Evolutionary conservation across 2,797 vertebrate genomes (phyloP).

Genomic region (Orientallactaga sibirica): DNA sequence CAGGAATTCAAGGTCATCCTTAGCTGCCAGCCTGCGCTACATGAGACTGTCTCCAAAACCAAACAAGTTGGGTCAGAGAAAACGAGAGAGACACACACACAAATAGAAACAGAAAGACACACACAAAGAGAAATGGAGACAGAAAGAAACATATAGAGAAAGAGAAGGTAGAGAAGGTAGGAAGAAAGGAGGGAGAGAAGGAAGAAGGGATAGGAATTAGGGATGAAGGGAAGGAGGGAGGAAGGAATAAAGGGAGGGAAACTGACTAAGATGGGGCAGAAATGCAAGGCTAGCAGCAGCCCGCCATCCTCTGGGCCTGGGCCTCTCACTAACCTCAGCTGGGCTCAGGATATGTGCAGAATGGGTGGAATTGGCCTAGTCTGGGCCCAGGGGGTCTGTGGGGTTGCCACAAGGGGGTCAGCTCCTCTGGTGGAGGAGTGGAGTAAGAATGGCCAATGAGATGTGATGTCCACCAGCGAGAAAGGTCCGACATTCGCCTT

Average conservation of each 20-base stretch:
- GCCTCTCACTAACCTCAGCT: background rate
- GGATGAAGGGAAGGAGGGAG: background rate
- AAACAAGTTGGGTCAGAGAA: background rate
- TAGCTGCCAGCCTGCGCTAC: background rate
- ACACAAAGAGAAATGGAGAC: background rate
- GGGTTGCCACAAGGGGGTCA: too few species aligned
- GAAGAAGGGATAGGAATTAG: too few species aligned
- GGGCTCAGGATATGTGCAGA: background rate
- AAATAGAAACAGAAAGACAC: background rate
- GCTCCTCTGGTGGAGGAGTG: background rate
- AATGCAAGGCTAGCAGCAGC: too few species aligned
- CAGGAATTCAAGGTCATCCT: background rate
- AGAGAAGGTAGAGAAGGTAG: background rate
- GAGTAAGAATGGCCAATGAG: background rate
- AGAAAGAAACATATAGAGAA: background rate
- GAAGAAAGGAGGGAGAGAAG: background rate
- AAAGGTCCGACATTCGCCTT: background rate
- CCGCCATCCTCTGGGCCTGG: background rate
- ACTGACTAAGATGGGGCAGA: background rate
- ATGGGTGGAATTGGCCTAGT: background rate
- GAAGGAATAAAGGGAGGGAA: too few species aligned
- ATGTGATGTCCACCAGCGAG: background rate
- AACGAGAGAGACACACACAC: background rate
- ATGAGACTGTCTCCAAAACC: background rate
- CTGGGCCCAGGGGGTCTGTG: background rate